phyloP scores from a whole-genome alignment of 2,888 invertebrate species.

The Coenonympha arcania region DNA sequence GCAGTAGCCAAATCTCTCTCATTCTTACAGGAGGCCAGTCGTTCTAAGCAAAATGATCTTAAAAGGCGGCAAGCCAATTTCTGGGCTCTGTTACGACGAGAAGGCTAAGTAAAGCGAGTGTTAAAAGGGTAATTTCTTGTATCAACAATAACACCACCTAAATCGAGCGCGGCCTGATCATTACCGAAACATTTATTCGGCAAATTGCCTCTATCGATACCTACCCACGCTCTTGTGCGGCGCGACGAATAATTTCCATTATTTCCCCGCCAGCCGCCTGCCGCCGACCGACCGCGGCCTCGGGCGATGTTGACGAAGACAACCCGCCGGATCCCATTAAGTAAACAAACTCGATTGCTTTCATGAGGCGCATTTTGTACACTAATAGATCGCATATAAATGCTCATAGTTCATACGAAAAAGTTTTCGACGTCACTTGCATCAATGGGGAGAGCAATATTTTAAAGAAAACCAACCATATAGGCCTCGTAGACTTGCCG shows the following conservation, averaged over 20 bases:
- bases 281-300: slow-evolving; percentile 30
- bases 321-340: slow-evolving; percentile 28
- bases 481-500: too few relatives aligned
- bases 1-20: too few relatives aligned
- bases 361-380: slow-evolving; percentile 1
- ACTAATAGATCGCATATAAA: not conserved
- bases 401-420: not conserved
- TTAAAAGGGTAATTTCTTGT: too few relatives aligned
- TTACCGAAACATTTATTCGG: slow-evolving; percentile 49
- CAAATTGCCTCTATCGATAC: slow-evolving; percentile 60
- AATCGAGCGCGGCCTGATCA: slow-evolving; percentile 31
- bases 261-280: slow-evolving; percentile 42
- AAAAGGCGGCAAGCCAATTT: too few relatives aligned
- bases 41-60: too few relatives aligned
- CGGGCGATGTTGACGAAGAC: slow-evolving; percentile 42
- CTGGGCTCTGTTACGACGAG: too few relatives aligned
- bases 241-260: slow-evolving; percentile 55
- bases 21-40: too few relatives aligned
- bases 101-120: too few relatives aligned
- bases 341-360: slow-evolving; percentile 11
- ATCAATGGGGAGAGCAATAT: too few relatives aligned
- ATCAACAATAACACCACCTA: not conserved
- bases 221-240: slow-evolving; percentile 42
- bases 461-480: too few relatives aligned
- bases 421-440: too few relatives aligned